Evolutionary conservation across 2,113 vertebrate species (phyloP).

Genomic region (Silurus asotus): DNA sequence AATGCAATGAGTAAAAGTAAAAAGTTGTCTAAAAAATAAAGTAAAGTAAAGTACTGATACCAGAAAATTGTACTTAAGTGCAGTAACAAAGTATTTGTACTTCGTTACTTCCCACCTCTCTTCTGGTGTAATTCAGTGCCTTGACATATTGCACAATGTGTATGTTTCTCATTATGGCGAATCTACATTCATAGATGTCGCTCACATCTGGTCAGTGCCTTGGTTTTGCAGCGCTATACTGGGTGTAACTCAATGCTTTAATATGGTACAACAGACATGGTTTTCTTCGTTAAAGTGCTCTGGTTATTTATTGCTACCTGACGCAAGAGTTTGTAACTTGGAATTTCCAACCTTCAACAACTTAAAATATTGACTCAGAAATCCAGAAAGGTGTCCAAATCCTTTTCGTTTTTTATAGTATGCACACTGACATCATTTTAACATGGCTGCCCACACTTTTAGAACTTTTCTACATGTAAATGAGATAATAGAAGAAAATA

Average conservation of each 20-base stretch:
- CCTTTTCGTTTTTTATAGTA: background rate
- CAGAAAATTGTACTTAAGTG: no score
- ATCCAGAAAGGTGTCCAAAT: background rate
- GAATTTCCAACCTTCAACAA: background rate
- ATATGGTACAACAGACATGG: background rate
- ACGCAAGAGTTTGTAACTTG: background rate
- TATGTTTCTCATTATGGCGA: background rate
- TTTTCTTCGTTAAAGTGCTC: background rate
- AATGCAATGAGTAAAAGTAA: no score
- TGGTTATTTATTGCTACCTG: background rate
- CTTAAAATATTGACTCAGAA: background rate
- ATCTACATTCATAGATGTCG: background rate
- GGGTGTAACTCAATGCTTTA: background rate
- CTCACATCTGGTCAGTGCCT: background rate
- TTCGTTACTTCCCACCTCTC: background rate
- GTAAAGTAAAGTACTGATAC: no score
- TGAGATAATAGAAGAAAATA: background rate
- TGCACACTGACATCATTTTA: no score
- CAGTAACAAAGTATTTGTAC: no score
- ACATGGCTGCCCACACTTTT: background rate
- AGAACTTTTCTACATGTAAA: background rate
- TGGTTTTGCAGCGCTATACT: background rate
- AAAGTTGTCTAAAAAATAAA: no score
- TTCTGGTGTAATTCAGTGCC: background rate
- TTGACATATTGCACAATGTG: background rate